phyloP scores from a whole-genome alignment of 2,888 invertebrate species.

The Drosophila antonietae region DNA sequence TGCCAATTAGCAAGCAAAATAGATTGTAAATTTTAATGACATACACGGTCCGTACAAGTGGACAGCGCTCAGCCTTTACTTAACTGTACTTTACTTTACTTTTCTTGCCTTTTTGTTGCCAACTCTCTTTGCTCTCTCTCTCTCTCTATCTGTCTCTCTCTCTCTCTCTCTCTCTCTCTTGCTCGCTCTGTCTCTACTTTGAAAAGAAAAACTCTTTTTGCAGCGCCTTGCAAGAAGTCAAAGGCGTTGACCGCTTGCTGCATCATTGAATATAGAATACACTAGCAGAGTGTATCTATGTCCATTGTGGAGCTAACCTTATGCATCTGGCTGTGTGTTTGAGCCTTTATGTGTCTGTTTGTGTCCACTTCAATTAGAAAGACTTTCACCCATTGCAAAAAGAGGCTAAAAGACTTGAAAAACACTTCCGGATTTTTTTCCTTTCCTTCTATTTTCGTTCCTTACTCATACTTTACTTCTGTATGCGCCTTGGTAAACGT shows the following conservation, averaged over 20 bases:
- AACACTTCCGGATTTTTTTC: conserved; percentile 73
- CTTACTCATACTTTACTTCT: conserved; percentile 61
- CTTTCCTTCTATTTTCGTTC: conserved; percentile 29
- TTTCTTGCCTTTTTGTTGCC: not conserved
- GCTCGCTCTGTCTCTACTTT: conserved; percentile 16
- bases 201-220: conserved; percentile 49
- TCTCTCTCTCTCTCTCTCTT: conserved; percentile 9
- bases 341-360: conserved; percentile 42
- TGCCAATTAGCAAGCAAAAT: conserved; percentile 79
- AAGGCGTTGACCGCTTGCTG: conserved; percentile 76
- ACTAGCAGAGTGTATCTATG: conserved; percentile 41
- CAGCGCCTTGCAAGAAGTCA: conserved; percentile 61
- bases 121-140: not conserved
- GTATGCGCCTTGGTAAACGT: conserved; percentile 71
- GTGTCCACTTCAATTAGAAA: conserved; percentile 83
- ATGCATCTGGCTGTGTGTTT: conserved; percentile 39
- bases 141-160: not conserved
- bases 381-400: conserved; percentile 79
- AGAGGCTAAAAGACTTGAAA: conserved; percentile 62
- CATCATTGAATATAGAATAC: conserved; percentile 77
- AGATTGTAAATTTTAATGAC: conserved; percentile 80
- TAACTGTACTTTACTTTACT: conserved; percentile 30
- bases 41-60: conserved; percentile 58
- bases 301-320: conserved; percentile 21
- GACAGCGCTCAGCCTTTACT: conserved; percentile 24